These are phyloP conservation scores for Hemicentrotus pulcherrimus DNA, from an alignment of 35 echinoderm and acorn worm species.

Conservation along the genomic window DNA sequence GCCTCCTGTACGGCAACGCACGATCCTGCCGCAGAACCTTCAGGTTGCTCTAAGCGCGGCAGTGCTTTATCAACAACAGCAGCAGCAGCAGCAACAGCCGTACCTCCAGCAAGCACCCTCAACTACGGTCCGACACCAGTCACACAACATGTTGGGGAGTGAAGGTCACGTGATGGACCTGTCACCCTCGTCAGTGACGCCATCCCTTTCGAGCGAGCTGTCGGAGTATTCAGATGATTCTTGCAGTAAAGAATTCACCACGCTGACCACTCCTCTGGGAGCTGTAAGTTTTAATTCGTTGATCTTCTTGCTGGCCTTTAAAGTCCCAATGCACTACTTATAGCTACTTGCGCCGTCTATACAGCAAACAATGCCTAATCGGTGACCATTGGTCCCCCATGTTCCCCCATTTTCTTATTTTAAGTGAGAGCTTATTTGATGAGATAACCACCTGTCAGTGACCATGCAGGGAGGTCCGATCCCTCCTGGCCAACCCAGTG, in stretches of 20 bases:
- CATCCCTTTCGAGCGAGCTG: not conserved
- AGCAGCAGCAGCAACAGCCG: not conserved
- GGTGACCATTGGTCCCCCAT: too few species aligned
- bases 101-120: not conserved
- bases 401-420: too few species aligned
- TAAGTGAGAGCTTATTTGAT: too few species aligned
- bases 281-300: not conserved
- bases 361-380: too few species aligned
- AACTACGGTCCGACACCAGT: not conserved
- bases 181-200: not conserved
- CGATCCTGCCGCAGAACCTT: not conserved
- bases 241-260: slow-evolving; percentile 11
- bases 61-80: not conserved
- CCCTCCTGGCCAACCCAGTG: too few species aligned
- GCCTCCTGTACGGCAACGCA: not conserved
- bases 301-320: not conserved
- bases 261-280: not conserved
- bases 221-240: slow-evolving; percentile 7
- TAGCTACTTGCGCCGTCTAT: too few species aligned
- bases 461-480: too few species aligned
- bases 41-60: not conserved
- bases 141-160: not conserved
- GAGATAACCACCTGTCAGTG: too few species aligned
- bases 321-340: too few species aligned
- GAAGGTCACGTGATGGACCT: slow-evolving; percentile 38